Base-by-base conservation (phyloP, 2,888 invertebrate genomes). In the Pyrgus malvae region DNA sequence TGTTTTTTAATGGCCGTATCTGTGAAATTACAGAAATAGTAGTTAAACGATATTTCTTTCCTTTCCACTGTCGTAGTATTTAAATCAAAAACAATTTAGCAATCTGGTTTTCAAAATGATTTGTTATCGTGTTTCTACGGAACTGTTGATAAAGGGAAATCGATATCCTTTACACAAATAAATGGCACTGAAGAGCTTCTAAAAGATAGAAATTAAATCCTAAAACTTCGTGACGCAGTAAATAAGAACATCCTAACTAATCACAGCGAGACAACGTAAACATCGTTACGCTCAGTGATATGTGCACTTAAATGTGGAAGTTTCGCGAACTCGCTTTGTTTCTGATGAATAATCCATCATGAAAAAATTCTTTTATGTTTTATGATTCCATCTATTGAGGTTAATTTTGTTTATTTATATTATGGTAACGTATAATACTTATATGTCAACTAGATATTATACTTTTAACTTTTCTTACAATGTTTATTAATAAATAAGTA, bases 181-280 rank as follows among this genome's bases (percentile, higher is more conserved):
- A 37, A 9, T 6, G 19, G 16, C 21, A 8, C 11, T 7, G n/a
- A 14, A 37, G 17, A 12, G 23, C 11, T 35, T 51, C n/a, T 37
- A 23, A 2, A 50, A 42, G 42, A n/a, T 14, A 17, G 33, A 49
- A 49, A 41, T 19, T n/a, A n/a, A n/a, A n/a, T n/a, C n/a, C 31
- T 33, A 35, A 33, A 46, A 45, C 14, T 46, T 23, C 23, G 31
- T 12, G 38, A 31, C 23, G 37, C 31, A 33, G 54, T 54, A 54
- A 54, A 46, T 54, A 54, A 40, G 46, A 38, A 33, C 33, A 41
- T 33, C 54, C 41, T 40, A 46, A 54, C 54, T 54, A 54, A 54
- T 54, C 46, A 33, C 37, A 54, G 38, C 45, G 9, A 45, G 46
- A 41, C 54, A 46, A 46, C 17, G 46, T 41, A 46, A 54, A 46